Evolutionary conservation across 2,888 invertebrate genomes (phyloP), one percentile per base, ranked within the genome.

Genomic region (Parnassius orleans): DNA sequence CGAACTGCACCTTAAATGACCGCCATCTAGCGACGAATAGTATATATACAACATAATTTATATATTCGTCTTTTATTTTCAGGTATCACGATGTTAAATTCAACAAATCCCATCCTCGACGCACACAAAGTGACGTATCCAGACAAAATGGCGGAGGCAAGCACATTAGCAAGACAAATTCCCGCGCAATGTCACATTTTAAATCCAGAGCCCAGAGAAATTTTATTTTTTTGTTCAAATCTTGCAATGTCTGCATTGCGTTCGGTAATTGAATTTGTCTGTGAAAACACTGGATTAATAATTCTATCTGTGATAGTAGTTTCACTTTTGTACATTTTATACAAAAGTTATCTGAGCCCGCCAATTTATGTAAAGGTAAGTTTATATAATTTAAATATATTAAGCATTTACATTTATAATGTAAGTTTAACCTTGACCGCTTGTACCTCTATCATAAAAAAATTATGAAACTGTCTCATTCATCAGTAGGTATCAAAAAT

Each of bases 291-390:
- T 11, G 63, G 50, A 19, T 10, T n/a, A 1, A 11, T 63, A 44
- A 10, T 63, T 15, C 15, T 63, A 9, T 10, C 14, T 41, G 53
- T 43, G n/a, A 47, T n/a, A 19, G 2, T 58, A 46, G 12, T 58
- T 12, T 48, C 53, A 3, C 2, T 50, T 9, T 12, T 54, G 11
- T 58, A 63, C 10, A 19, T 44, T 11, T 15, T 63, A 12, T 63
- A 58, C 44, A 63, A 63, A 24, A 51, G 58, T 50, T 63, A 54
- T 54, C 46, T 47, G 42, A 58, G 58, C 9, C 63, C 63, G 19
- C 57, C 54, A 3, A 63, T 58, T 46, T 63, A 63, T 42, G 54
- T 58, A 33, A 63, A 53, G 58, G 63, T 63, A 7, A 54, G 63
- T 56, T 11, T 33, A 33, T 33, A 33, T 33, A 33, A 33, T 33